These are phyloP conservation scores for Copidosoma floridanum DNA, from an alignment of 1,140 invertebrate genomes.

Conservation along the genomic window DNA sequence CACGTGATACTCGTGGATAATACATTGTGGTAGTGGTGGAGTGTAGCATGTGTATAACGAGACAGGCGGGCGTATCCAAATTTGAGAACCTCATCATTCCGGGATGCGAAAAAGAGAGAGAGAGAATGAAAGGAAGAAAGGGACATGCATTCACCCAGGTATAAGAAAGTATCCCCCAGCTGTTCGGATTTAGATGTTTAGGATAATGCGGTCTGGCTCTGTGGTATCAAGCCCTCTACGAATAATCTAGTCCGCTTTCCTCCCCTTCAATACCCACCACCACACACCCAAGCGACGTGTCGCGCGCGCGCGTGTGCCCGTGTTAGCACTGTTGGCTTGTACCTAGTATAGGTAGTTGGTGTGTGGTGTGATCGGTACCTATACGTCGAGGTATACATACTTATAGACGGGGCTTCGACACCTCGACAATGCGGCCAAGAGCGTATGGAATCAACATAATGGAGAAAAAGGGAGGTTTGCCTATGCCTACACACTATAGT, in stretches of 20 bases:
- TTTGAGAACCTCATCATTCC: constrained; percentile 20
- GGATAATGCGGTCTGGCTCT: constrained; percentile 54
- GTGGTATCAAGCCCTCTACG: too few species aligned
- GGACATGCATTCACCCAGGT: too few species aligned
- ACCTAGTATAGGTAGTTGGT: too few species aligned
- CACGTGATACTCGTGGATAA: neutral
- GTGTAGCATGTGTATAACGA: neutral
- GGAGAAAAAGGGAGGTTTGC: too few species aligned
- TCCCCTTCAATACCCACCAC: neutral
- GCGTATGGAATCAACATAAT: constrained; percentile 11
- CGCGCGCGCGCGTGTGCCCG: neutral
- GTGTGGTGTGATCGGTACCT: neutral
- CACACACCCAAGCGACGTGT: constrained; percentile 35
- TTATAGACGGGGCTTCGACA: constrained; percentile 48
- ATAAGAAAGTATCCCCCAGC: too few species aligned
- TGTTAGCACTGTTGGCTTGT: too few species aligned
- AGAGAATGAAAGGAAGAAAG: too few species aligned
- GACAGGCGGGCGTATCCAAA: neutral
- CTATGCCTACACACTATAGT: too few species aligned
- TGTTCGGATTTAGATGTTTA: constrained; percentile 59
- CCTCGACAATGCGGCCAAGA: constrained; percentile 46
- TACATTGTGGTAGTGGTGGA: too few species aligned
- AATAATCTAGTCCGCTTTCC: constrained; percentile 55
- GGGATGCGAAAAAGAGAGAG: too few species aligned
- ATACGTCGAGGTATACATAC: neutral